Conservation (phyloP, 2,113 vertebrate genomes). For the Pomatorhinus ruficollis region DNA sequence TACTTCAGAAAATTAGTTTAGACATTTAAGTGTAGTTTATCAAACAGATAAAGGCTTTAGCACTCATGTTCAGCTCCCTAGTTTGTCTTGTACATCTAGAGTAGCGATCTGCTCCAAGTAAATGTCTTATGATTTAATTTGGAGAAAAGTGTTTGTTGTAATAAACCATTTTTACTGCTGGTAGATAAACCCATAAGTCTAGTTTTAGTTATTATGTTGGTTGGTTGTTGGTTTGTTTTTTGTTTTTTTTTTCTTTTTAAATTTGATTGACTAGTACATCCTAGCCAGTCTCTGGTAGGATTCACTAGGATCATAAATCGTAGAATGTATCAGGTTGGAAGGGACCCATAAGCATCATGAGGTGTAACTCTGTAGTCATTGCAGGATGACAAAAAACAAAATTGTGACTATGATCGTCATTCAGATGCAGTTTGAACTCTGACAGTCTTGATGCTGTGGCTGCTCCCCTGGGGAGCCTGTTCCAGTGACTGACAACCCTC, state of each 20-base stretch:
- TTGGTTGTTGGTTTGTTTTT: neutral
- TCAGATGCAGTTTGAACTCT: neutral
- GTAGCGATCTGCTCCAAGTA: neutral
- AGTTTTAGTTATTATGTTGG: neutral
- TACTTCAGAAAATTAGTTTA: conserved; percentile 42
- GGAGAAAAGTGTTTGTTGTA: neutral
- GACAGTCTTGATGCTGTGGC: neutral
- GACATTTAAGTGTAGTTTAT: neutral
- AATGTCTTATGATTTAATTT: conserved; percentile 4
- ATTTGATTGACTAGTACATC: neutral
- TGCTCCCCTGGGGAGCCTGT: neutral
- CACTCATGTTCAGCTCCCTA: neutral
- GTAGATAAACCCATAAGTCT: neutral
- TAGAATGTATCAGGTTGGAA: neutral
- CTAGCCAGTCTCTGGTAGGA: neutral
- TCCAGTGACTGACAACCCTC: neutral
- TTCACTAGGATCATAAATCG: neutral
- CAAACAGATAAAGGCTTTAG: neutral
- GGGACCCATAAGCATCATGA: neutral
- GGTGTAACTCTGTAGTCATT: neutral
- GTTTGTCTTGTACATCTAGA: neutral
- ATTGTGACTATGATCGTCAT: neutral
- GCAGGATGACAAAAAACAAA: rapidly evolving
- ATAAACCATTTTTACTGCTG: neutral
- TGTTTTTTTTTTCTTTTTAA: neutral